phyloP scores from a whole-genome alignment of 2,888 invertebrate genomes.

The Andrena dorsata region DNA sequence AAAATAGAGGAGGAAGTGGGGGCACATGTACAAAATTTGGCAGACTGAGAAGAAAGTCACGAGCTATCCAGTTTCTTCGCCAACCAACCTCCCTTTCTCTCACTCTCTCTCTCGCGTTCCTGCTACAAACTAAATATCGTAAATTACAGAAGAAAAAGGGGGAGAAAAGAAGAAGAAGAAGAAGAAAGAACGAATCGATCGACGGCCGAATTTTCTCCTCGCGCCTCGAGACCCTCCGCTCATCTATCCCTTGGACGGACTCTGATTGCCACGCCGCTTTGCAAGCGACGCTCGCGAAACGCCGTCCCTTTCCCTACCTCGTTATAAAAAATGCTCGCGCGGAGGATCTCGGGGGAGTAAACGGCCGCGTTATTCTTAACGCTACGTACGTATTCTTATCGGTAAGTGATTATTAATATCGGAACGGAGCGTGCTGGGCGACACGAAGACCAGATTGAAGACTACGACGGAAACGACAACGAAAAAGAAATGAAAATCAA shows the following conservation, averaged over 20 bases:
- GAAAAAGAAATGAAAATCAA: slow-evolving; percentile 8
- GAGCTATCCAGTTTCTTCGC: slow-evolving; percentile 28
- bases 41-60: slow-evolving; percentile 57
- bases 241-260: slow-evolving; percentile 44
- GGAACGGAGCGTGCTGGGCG: slow-evolving; percentile 44
- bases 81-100: slow-evolving; percentile 13
- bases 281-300: slow-evolving; percentile 5
- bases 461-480: background rate
- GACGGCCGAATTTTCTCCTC: slow-evolving; percentile 19
- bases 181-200: slow-evolving; percentile 10
- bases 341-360: slow-evolving; percentile 28
- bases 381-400: slow-evolving; percentile 42
- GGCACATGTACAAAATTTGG: slow-evolving; percentile 56
- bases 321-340: slow-evolving; percentile 2
- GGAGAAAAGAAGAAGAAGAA: slow-evolving; percentile 8
- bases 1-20: background rate
- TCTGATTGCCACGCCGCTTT: slow-evolving; percentile 19
- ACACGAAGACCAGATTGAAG: background rate
- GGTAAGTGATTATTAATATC: slow-evolving; percentile 46
- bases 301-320: background rate
- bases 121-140: slow-evolving; percentile 40
- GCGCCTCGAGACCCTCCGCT: slow-evolving; percentile 24
- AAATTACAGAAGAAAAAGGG: slow-evolving; percentile 7
- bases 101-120: slow-evolving; percentile 6
- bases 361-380: slow-evolving; percentile 39